Conservation (phyloP, 2,113 vertebrate genomes). For the Coptodon rendalli region DNA sequence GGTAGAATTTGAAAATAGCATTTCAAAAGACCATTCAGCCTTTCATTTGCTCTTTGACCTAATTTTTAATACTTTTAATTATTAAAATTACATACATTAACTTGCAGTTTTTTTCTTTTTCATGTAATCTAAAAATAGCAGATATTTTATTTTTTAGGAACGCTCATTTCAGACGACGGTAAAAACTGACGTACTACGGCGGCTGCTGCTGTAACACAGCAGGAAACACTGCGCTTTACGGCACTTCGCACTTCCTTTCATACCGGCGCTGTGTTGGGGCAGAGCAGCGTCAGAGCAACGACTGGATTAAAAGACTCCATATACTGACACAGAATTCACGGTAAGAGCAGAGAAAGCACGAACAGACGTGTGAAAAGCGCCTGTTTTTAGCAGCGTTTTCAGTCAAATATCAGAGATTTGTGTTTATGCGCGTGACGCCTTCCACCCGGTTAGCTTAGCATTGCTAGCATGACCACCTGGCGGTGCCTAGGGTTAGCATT, state of each 20-base stretch:
- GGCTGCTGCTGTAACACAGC: not conserved
- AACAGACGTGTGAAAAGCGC: rapidly evolving
- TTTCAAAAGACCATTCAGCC: not conserved
- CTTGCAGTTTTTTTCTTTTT: not conserved
- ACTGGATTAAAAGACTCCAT: not conserved
- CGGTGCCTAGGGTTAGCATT: slow-evolving; percentile 1
- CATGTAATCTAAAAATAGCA: not conserved
- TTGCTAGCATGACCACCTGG: slow-evolving; percentile 45
- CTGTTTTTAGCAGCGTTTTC: not conserved
- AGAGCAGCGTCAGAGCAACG: not conserved
- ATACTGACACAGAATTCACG: not conserved
- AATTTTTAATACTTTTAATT: not conserved
- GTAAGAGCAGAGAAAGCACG: not conserved
- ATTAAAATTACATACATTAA: not conserved
- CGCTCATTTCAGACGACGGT: not conserved
- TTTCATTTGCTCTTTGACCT: not conserved
- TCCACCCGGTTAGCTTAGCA: slow-evolving; percentile 46
- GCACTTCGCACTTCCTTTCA: slow-evolving; percentile 49
- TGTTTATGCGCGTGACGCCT: rapidly evolving
- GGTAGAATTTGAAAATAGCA: not conserved
- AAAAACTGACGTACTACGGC: not conserved
- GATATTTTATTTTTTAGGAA: not conserved
- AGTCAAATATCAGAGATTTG: rapidly evolving
- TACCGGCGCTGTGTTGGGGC: not conserved
- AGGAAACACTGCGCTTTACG: slow-evolving; percentile 1